phyloP scores from a whole-genome alignment of 2,113 vertebrate genomes.

The Laticauda colubrina region DNA sequence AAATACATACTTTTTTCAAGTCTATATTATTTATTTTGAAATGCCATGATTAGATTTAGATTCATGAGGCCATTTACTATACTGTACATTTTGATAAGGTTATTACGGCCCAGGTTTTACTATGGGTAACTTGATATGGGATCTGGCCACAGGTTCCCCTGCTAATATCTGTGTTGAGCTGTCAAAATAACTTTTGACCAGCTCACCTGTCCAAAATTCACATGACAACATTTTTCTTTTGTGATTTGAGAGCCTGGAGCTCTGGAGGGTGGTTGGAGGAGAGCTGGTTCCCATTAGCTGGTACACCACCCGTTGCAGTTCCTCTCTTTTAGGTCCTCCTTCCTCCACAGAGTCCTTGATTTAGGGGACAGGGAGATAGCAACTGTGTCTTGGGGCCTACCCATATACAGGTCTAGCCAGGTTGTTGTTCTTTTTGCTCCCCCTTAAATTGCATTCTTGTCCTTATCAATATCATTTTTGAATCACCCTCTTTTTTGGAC shows the following conservation, averaged over 20 bases:
- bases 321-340: neutral
- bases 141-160: neutral
- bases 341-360: neutral
- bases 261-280: neutral
- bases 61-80: neutral
- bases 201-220: neutral
- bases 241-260: neutral
- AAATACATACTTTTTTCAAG: neutral
- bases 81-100: neutral
- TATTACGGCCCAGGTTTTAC: neutral
- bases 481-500: neutral
- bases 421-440: neutral
- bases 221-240: neutral
- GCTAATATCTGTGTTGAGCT: neutral
- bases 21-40: neutral
- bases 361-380: neutral
- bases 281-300: neutral
- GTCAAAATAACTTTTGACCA: neutral
- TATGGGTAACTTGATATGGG: neutral
- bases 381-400: neutral
- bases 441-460: neutral
- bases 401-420: neutral
- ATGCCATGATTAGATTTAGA: neutral
- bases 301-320: neutral
- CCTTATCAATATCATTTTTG: neutral